Percentiles rank a stretch among this genome's conserved stretches.
These are phyloP conservation scores for Scaptodrosophila latifasciaeformis DNA, from an alignment of 2,888 invertebrate species.

Conservation along the genomic window DNA sequence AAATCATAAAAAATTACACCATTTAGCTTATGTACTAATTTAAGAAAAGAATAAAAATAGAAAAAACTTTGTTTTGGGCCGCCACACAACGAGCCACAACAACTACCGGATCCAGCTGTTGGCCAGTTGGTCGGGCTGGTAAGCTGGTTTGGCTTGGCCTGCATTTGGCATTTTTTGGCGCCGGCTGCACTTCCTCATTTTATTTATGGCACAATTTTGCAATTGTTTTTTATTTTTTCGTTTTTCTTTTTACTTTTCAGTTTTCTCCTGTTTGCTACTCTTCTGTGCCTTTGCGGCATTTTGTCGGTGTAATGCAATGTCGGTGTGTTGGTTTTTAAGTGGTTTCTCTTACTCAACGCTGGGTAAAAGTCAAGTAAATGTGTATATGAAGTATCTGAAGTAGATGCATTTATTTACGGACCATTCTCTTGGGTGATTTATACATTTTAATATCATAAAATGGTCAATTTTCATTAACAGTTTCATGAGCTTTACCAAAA, in stretches of 20 bases:
- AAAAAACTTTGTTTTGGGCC: no score
- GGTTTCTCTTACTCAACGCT: background rate
- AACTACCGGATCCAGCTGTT: background rate
- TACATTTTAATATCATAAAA: background rate
- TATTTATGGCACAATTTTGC: constrained; percentile 4
- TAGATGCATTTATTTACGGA: background rate
- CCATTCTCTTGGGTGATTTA: constrained; percentile 3
- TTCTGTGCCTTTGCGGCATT: background rate
- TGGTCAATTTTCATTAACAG: constrained; percentile 3
- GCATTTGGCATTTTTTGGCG: constrained; percentile 7
- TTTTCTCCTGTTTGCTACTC: background rate
- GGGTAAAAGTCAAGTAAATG: background rate
- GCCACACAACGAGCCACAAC: no score
- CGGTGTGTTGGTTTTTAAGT: background rate
- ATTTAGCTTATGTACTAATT: no score
- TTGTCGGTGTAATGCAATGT: background rate
- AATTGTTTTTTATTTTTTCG: background rate
- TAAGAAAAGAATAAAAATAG: no score
- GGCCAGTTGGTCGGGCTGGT: no score
- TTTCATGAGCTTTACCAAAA: background rate
- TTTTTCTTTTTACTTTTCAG: background rate
- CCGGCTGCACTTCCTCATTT: constrained; percentile 2
- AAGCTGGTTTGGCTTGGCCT: background rate
- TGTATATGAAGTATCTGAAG: background rate
- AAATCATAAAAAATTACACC: no score